Evolutionary conservation across 2,113 vertebrate species (phyloP).

Genomic region (Sorex fumeus): DNA sequence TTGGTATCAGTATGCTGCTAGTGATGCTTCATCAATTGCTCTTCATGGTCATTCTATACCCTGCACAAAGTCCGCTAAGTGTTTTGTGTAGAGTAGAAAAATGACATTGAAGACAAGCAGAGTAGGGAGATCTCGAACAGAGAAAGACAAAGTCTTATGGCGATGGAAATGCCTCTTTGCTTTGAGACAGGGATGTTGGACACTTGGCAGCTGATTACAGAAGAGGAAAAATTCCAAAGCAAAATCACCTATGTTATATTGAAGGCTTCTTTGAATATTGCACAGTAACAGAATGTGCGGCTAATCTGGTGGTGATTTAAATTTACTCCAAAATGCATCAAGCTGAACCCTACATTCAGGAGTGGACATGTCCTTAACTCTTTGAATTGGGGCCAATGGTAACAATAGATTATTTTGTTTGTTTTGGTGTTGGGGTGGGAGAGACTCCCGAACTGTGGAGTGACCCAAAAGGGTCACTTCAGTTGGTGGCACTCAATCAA

Average conservation of each 20-base stretch:
- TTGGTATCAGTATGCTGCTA: neutral
- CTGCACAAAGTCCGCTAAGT: neutral
- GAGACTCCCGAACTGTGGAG: no score
- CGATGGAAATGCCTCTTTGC: neutral
- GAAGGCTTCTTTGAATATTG: no score
- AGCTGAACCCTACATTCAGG: neutral
- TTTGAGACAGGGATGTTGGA: neutral
- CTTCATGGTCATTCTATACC: neutral
- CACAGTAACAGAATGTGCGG: no score
- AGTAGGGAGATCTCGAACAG: neutral
- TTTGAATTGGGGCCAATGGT: neutral
- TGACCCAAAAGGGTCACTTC: no score
- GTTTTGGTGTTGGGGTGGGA: no score
- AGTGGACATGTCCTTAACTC: neutral
- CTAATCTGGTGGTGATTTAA: neutral
- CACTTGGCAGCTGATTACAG: rapidly evolving
- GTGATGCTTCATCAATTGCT: neutral
- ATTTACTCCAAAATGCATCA: neutral
- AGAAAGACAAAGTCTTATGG: neutral
- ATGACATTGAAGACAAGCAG: neutral
- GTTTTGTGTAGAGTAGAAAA: neutral
- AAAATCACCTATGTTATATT: no score
- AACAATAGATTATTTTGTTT: no score
- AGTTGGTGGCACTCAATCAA: no score
- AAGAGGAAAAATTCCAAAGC: neutral